Base-by-base conservation (phyloP, 2,797 vertebrate species). In the Leucoraja ocellata region DNA sequence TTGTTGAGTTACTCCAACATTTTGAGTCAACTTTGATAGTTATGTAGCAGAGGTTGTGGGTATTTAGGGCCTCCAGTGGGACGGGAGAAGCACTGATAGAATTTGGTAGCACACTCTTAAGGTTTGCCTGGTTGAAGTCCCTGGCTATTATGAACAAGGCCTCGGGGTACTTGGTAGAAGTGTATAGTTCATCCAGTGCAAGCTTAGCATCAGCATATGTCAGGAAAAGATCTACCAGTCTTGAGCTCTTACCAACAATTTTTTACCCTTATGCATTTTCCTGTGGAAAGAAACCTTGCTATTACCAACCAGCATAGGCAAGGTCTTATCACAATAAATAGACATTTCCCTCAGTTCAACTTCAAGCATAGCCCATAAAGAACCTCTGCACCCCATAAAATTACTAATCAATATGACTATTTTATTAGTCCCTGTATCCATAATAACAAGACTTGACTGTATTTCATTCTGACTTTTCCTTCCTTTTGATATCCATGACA, bases 301-400 rank as follows among this genome's bases (percentile, higher is more conserved):
- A 76, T 92, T 92, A 58, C 39, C 39, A 74, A 92, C 71, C 54
- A 21, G 16, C 25, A 54, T 91, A 74, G 54, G 23, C 71, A 91
- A 76, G 76, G 36, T 54, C 39, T 71, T 74, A 73, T 46, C 73
- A 28, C 76, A 92, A 92, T 71, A 92, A 76, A 76, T 36, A 76
- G 71, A 91, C 68, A 39, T 76, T 92, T 92, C 71, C 90, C 90
- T 58, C 39, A 46, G 73, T 39, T 92, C 25, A 74, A 73, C 11
- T 92, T 92, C 68, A 92, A 54, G 46, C 36, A 92, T n/a, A 46
- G 46, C n/a, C 36, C 21, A 46, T 92, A 76, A 92, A 92, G 90
- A 74, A 92, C 46, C 68, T 92, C 36, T 54, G 73, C 25, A 23
- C 46, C 58, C 39, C 71, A 92, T 76, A 54, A 76, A 76, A 76